A percentile compares a stretch with the other conserved stretches of the same genome.
These are phyloP conservation scores for Hydraecia micacea DNA, from an alignment of 2,888 invertebrate species.

Conservation along the genomic window DNA sequence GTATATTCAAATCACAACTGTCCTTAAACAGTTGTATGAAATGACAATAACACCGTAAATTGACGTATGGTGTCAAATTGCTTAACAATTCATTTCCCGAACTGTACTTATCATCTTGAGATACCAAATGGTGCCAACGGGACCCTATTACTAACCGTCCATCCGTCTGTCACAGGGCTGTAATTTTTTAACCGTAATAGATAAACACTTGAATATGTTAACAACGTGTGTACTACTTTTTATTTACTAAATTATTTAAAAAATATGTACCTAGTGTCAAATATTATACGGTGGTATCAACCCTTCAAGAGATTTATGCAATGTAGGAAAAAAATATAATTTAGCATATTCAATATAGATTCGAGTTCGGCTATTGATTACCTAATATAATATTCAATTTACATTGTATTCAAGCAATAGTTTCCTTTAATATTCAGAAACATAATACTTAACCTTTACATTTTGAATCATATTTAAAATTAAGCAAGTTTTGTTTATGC, in stretches of 20 bases:
- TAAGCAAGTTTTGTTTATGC: not conserved
- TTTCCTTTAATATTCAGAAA: slow-evolving; percentile 1
- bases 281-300: not conserved
- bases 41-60: not conserved
- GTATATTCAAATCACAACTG: not conserved
- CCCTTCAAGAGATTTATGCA: too few species aligned
- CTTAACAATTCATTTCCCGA: not conserved
- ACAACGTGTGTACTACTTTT: not conserved
- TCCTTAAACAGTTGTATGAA: not conserved
- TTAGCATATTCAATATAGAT: slow-evolving; percentile 36
- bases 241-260: not conserved
- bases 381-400: slow-evolving; percentile 32
- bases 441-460: not conserved
- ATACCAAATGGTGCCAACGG: not conserved
- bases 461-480: not conserved
- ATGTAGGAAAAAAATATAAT: slow-evolving; percentile 7
- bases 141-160: too few species aligned
- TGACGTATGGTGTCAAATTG: not conserved
- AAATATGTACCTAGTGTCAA: not conserved
- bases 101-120: not conserved
- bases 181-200: too few species aligned
- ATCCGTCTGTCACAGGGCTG: too few species aligned
- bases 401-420: not conserved
- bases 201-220: too few species aligned
- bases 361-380: slow-evolving; percentile 26